Conservation (phyloP, 2,888 invertebrate species). For the Colostygia pectinataria region DNA sequence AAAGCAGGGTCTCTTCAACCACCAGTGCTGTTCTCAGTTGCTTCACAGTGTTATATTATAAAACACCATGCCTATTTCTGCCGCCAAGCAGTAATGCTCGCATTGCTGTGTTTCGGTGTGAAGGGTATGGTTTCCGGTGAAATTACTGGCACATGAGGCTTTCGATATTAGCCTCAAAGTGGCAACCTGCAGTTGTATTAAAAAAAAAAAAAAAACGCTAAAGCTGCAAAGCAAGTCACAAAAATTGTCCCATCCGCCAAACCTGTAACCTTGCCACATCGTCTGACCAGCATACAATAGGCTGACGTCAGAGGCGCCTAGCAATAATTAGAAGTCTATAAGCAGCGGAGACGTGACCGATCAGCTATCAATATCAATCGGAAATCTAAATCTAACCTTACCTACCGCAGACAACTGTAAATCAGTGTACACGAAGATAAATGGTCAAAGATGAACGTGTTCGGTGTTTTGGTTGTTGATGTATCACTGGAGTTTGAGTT, state of each 20-base stretch:
- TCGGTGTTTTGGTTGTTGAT: constrained; percentile 17
- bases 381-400: constrained; percentile 61
- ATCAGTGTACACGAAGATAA: constrained; percentile 39
- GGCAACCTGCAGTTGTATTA: too few relatives aligned
- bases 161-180: too few relatives aligned
- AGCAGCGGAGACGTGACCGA: constrained; percentile 65
- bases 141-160: too few relatives aligned
- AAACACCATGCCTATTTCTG: too few relatives aligned
- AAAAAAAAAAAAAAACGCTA: too few relatives aligned
- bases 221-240: too few relatives aligned
- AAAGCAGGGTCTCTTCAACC: too few relatives aligned
- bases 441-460: constrained; percentile 25
- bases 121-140: too few relatives aligned
- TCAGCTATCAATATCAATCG: constrained; percentile 69
- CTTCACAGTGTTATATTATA: too few relatives aligned
- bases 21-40: too few relatives aligned
- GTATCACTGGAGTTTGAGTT: constrained; percentile 4
- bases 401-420: constrained; percentile 68
- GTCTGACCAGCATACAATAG: constrained; percentile 37
- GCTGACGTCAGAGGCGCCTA: constrained; percentile 72
- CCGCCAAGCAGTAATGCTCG: too few relatives aligned
- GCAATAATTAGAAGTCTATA: constrained; percentile 63
- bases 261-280: constrained; percentile 28
- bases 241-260: not conserved
- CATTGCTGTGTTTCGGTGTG: too few relatives aligned